Base-by-base conservation (phyloP, 2,113 vertebrate species). In the Tamias sibiricus region DNA sequence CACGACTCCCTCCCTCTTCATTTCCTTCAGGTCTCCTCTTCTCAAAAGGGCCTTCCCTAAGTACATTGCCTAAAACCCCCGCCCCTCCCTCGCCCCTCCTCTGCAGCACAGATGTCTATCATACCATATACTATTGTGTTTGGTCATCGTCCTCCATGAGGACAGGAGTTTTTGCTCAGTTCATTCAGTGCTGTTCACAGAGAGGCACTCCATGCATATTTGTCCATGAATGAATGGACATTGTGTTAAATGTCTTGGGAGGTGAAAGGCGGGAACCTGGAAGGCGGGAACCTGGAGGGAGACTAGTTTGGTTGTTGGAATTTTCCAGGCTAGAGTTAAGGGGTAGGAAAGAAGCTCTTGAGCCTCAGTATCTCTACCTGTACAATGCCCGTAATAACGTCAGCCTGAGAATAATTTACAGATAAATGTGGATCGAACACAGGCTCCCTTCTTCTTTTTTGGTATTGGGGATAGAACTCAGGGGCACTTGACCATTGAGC, bases 361-460 rank as follows among this genome's bases (percentile, higher is more conserved):
- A 66, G 85, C 85, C 94, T 94, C 79, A 44, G 44, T 35, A 69
- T 96, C 75, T 64, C 72, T 40, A 35, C 77, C 71, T 69, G 49
- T 80, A 71, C 62, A 71, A 80, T 44, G 52, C 90, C 49, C 28
- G 42, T 35, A 37, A 32, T 32, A 28, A 40, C 37, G 59, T 22
- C 64, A 83, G 40, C n/a, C 47, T 19, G 24, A 83, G 89, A 26
- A 52, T 40, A 81, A 57, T n/a, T 0, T 35, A 68, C 44, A 90
- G 24, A 68, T 54, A 74, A 52, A 49, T 83, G 81, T 54, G 74
- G 32, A 76, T 47, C n/a, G 82, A 85, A 85, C 17, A 10, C 1
- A 57, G 71, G 22, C 57, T 90, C 57, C 75, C 16, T 68, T 68
- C 57, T 54, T 81, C 49, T 52, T 14, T 52, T 52, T 52, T 52